phyloP scores from a whole-genome alignment of 2,888 invertebrate species.

The Kuschelorhynchus macadamiae region DNA sequence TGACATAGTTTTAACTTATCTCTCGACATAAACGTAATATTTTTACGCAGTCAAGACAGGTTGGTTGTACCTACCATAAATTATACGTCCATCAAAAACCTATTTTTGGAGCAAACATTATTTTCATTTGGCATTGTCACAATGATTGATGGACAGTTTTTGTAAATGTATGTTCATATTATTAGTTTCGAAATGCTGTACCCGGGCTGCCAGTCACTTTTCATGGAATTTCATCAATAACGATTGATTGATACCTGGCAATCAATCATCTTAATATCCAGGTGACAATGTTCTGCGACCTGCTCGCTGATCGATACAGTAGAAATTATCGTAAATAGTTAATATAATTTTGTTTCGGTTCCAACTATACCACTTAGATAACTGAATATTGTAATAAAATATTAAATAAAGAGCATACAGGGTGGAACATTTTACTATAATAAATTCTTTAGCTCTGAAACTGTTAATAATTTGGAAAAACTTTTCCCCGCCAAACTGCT shows the following conservation, averaged over 20 bases:
- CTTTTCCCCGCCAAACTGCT: no score
- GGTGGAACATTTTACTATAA: no score
- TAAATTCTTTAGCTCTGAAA: no score
- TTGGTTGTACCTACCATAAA: conserved; percentile 23
- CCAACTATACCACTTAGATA: no score
- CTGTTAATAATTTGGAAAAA: no score
- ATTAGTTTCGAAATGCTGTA: conserved; percentile 48
- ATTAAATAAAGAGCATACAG: no score
- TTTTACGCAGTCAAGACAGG: conserved; percentile 11
- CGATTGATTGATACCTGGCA: conserved; percentile 51
- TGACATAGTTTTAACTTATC: conserved; percentile 5
- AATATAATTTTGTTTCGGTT: not conserved
- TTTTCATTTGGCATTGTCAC: conserved; percentile 47
- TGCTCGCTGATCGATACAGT: conserved; percentile 36
- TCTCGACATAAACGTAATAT: not conserved
- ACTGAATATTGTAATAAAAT: no score
- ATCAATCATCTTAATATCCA: conserved; percentile 51
- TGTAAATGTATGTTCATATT: conserved; percentile 46
- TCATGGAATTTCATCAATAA: conserved; percentile 51
- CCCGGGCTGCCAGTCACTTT: conserved; percentile 46
- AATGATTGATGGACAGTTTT: conserved; percentile 48
- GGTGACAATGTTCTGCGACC: conserved; percentile 44
- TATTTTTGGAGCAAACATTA: conserved; percentile 46
- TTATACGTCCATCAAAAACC: conserved; percentile 39
- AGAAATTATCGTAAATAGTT: conserved; percentile 18